Evolutionary conservation across 1,140 invertebrate genomes (phyloP), one percentile per base, ranked within the genome.

Genomic region (Drosophila lini): DNA sequence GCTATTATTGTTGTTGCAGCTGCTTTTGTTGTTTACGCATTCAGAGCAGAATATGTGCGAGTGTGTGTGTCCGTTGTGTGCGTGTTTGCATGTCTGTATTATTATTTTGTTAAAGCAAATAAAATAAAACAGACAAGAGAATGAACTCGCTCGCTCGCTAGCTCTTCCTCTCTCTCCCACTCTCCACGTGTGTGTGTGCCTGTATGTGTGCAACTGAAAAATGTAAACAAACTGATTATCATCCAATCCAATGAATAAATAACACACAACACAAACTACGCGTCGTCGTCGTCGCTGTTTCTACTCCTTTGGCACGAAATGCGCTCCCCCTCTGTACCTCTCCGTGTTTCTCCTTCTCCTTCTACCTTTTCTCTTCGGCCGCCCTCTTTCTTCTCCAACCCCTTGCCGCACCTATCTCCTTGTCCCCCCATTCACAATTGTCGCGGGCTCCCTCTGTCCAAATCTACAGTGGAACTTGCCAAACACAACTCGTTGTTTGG

Each of bases 181-280:
- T 62, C 19, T 42, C 10, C 42, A 50, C 36, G 42, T 56, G 48
- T 56, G 22, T 76, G 71, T 76, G 74, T 8, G 22, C 7, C 22
- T 70, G 22, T 59, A 19, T 61, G 79, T 79, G 70, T 76, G 74
- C 80, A 82, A 85, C 83, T 91, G 82, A 91, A 91, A 90, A 91
- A 91, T 91, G 89, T 91, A 91, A 91, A 91, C 89, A 91, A 91
- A 91, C 88, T 91, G 89, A 91, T 91, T 91, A 91, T 91, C 89
- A 91, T 86, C 81, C 81, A 85, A 89, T 80, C 76, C 89, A 91
- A 91, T 82, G 83, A 88, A 91, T 89, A 91, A 91, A 91, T 85
- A 91, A 91, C 78, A 71, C 74, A 84, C 76, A 78, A 63, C 57
- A 64, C 69, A 70, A 69, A 57, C 50, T 68, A 68, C 56, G 70